Base-by-base conservation (phyloP, 1,140 invertebrate genomes). In the Drosophila bipectinata region DNA sequence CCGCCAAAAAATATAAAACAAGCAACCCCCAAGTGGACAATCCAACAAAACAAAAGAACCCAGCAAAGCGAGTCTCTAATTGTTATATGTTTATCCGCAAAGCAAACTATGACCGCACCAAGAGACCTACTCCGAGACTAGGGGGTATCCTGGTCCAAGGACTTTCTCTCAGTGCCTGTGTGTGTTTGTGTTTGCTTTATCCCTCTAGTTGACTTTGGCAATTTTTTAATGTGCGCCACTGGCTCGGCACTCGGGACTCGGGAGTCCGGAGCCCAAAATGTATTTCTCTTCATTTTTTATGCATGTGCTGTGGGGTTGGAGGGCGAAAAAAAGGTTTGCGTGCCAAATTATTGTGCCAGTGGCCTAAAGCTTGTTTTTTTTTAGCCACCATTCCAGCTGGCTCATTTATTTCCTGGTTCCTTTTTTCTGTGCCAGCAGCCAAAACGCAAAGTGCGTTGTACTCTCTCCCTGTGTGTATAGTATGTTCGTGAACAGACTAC, bases 311-410 rank as follows among this genome's bases (percentile, higher is more conserved):
- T 18, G 41, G 60, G 12, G 44, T 24, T 47, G 41, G 8, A 14
- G 2, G 53, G 7, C 53, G 34, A 62, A 81, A 75, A 85, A 87
- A 82, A 85, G 78, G 82, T 85, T 85, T 88, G 82, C 82, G 82
- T 87, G 82, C 82, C 82, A 87, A 87, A 87, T 76, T 79, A 83
- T 88, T 87, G 82, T 88, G 82, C 82, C 83, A 88, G 71, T 87
- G 82, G 82, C 83, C 71, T 62, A 87, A 88, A 87, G 64, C 67
- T 44, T 53, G 4, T 56, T 48, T 61, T 51, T 30, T 30, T 51
- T 34, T 18, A 39, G 39, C 24, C 24, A 53, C n/a, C 53, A 59
- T 54, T 57, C 51, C 49, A 75, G 34, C 53, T 61, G 44, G 18
- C 32, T 68, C 66, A 67, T 79, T 84, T 79, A 57, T 77, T 59